Conservation (phyloP, 2,797 vertebrate species). For the Sylvilagus floridanus region DNA sequence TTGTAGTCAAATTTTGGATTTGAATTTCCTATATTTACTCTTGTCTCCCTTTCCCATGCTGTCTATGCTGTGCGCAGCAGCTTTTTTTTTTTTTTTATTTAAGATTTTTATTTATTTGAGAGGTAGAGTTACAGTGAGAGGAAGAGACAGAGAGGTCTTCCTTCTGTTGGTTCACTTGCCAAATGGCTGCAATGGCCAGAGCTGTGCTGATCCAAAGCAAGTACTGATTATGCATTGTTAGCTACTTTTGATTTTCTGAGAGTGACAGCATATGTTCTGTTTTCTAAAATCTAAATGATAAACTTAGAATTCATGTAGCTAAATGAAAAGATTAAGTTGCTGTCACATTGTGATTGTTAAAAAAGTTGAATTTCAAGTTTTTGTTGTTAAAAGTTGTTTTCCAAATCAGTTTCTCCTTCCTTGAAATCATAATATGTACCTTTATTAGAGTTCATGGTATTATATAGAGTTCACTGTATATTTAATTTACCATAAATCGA, state of each 20-base stretch:
- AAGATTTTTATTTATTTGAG: too few relatives aligned
- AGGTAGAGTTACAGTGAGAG: too few relatives aligned
- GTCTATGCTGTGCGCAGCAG: not conserved
- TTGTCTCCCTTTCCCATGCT: not conserved
- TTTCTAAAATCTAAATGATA: constrained; percentile 4
- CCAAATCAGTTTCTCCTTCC: not conserved
- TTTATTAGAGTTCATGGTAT: constrained; percentile 36
- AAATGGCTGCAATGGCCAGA: too few relatives aligned
- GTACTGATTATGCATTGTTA: constrained; percentile 5
- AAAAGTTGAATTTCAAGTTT: constrained; percentile 27
- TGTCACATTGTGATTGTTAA: constrained; percentile 20
- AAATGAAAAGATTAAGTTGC: constrained; percentile 33
- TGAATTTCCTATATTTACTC: not conserved
- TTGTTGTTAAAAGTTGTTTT: constrained; percentile 40
- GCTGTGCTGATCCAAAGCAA: too few relatives aligned
- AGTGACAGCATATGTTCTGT: not conserved
- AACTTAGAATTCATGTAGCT: constrained; percentile 51
- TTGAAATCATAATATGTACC: not conserved
- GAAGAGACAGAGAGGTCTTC: too few relatives aligned
- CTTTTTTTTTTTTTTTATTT: too few relatives aligned
- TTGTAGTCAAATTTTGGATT: constrained; percentile 29
- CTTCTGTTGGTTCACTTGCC: too few relatives aligned
- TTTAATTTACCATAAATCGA: constrained; percentile 44
- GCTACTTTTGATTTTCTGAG: constrained; percentile 47
- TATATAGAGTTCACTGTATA: not conserved